Evolutionary conservation across 2,797 vertebrate genomes (phyloP), one percentile per base, ranked within the genome.

Genomic region (Pipistrellus pipistrellus): DNA sequence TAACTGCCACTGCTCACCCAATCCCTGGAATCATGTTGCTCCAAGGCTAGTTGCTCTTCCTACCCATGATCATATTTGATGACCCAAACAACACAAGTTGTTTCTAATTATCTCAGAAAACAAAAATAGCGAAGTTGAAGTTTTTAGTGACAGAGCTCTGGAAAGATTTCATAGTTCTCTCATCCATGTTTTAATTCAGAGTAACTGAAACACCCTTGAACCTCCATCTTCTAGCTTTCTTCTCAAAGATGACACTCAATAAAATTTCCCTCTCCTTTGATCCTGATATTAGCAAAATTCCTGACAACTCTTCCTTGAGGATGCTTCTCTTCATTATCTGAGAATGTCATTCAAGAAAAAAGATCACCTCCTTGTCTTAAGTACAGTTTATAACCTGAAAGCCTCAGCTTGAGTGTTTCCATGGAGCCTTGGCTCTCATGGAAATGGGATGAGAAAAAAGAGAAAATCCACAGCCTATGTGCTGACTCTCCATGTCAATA

Each of bases 221-320:
- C 18, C 15, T 82, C 41, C 72, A 9, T 66, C 25, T 94, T 89
- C 64, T 48, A 69, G 46, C 7, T 88, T 92, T 76, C 90, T 82
- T 88, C 73, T 91, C 48, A 88, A 76, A 88, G 30, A 78, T n/a
- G 10, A 94, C 59, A 15, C 35, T 93, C 30, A 92, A 75, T 4
- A 87, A 82, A 90, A 85, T 14, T 55, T 84, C 12, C 71, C 83
- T 85, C 38, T 87, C n/a, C 6, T 89, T 85, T 35, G 44, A 87
- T 20, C 13, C 53, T 71, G 23, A 68, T 51, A 6, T 87, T 62
- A 87, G 51, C 62, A 85, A 87, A 91, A 64, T 59, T 18, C 64
- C 77, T 66, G 41, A 46, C 41, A 81, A 85, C 0, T 53, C 35
- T 95, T 91, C 44, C 35, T 88, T 27, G 48, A 80, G 8, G 51